A percentile compares a stretch with the other conserved stretches of the same genome.
Evolutionary conservation across 2,797 vertebrate species (phyloP).

Genomic region (Pogoniulus pusillus): DNA sequence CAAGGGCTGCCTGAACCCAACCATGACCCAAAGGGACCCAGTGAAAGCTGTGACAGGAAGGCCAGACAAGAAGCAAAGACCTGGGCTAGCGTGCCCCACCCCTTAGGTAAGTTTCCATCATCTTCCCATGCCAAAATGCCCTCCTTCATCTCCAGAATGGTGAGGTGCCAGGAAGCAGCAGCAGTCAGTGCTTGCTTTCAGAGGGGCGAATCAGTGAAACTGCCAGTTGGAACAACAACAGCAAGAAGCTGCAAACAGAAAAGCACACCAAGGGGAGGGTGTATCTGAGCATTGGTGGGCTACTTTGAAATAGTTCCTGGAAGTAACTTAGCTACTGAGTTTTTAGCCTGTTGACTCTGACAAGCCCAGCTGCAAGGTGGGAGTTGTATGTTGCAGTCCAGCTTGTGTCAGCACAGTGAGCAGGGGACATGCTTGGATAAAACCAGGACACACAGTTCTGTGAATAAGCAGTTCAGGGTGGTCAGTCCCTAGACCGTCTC

Average conservation of each 20-base stretch:
- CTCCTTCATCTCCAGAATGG: background rate
- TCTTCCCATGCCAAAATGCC: background rate
- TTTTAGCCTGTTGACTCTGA: background rate
- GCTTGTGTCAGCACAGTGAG: accelerated
- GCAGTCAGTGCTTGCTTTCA: background rate
- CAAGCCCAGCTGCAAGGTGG: background rate
- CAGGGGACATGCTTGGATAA: accelerated
- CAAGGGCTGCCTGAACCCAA: background rate
- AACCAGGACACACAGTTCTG: background rate
- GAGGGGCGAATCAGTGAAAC: background rate
- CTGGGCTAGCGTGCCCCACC: too few relatives aligned
- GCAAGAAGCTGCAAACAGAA: background rate
- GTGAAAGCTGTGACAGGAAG: background rate
- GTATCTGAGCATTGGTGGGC: background rate
- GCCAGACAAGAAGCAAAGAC: background rate
- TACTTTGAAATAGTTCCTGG: background rate
- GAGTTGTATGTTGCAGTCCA: background rate
- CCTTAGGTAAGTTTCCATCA: background rate
- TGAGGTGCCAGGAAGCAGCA: background rate
- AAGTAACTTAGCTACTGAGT: background rate
- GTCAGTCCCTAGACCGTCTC: background rate
- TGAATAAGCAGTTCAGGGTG: background rate
- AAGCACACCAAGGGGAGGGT: background rate
- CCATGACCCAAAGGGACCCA: background rate
- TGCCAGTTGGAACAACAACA: background rate